Conservation (phyloP, 2,888 invertebrate species). For the Aphodius sticticus region DNA sequence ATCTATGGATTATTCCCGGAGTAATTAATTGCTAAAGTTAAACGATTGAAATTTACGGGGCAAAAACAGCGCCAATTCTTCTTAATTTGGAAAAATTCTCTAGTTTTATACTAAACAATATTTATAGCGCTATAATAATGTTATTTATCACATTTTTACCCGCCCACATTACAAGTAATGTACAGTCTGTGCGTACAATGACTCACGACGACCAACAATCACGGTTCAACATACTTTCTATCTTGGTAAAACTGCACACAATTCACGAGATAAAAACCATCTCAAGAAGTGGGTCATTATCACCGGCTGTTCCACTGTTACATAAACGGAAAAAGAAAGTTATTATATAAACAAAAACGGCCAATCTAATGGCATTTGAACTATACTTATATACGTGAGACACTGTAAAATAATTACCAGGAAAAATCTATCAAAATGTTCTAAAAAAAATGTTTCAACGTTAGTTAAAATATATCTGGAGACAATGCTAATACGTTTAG, state of each 20-base stretch:
- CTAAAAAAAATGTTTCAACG: too few relatives aligned
- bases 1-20: too few relatives aligned
- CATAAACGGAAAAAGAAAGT: constrained; percentile 4
- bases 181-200: not conserved
- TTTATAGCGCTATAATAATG: not conserved
- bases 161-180: not conserved
- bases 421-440: too few relatives aligned
- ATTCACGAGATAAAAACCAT: not conserved
- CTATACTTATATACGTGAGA: too few relatives aligned
- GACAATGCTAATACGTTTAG: too few relatives aligned
- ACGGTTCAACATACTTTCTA: not conserved
- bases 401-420: too few relatives aligned
- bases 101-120: too few relatives aligned
- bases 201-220: not conserved
- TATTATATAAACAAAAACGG: not conserved
- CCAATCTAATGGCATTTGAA: not conserved
- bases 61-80: too few relatives aligned
- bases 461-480: too few relatives aligned
- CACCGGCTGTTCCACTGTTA: not conserved
- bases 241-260: not conserved
- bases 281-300: constrained; percentile 4
- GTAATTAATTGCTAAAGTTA: too few relatives aligned
- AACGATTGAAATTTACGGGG: too few relatives aligned
- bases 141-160: not conserved
- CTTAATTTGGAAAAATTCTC: too few relatives aligned